Percentiles rank a stretch among this genome's conserved stretches.
Evolutionary conservation across 2,797 vertebrate genomes (phyloP).

Genomic region (Paramormyrops hopkinsi): DNA sequence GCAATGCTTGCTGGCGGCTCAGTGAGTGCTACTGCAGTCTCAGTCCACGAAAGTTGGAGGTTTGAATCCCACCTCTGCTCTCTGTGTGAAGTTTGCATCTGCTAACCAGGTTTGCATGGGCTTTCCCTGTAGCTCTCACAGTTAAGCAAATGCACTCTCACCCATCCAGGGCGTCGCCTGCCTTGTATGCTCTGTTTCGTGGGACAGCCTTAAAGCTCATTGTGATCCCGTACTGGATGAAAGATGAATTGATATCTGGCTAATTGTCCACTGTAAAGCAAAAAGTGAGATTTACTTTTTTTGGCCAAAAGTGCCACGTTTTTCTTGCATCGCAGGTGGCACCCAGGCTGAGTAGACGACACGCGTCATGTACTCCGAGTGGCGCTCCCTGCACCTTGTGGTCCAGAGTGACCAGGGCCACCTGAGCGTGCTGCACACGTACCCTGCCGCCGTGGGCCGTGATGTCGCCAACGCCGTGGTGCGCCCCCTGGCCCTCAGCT

Average conservation of each 20-base stretch:
- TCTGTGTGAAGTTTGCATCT: not conserved
- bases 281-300: not conserved
- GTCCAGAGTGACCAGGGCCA: slow-evolving; percentile 79
- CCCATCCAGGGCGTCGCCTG: not conserved
- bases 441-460: slow-evolving; percentile 75
- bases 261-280: not conserved
- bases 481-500: slow-evolving; percentile 71
- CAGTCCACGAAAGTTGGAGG: not conserved
- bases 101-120: not conserved
- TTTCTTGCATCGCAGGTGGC: slow-evolving; percentile 24
- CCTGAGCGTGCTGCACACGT: slow-evolving; percentile 81
- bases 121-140: not conserved
- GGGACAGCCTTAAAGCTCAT: not conserved
- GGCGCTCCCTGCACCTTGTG: slow-evolving; percentile 77
- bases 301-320: not conserved
- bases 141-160: not conserved
- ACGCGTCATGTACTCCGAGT: slow-evolving; percentile 77
- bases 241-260: not conserved
- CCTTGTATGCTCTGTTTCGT: not conserved
- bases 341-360: slow-evolving; percentile 34
- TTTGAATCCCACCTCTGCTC: not conserved
- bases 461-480: slow-evolving; percentile 85
- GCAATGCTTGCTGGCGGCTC: not conserved
- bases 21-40: not conserved
- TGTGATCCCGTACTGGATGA: not conserved